Evolutionary conservation across 30 jellyfish, hydroid and myxozoan species (phyloP), one percentile per base, ranked within the genome.

Genomic region (Euphysa ruthae): DNA sequence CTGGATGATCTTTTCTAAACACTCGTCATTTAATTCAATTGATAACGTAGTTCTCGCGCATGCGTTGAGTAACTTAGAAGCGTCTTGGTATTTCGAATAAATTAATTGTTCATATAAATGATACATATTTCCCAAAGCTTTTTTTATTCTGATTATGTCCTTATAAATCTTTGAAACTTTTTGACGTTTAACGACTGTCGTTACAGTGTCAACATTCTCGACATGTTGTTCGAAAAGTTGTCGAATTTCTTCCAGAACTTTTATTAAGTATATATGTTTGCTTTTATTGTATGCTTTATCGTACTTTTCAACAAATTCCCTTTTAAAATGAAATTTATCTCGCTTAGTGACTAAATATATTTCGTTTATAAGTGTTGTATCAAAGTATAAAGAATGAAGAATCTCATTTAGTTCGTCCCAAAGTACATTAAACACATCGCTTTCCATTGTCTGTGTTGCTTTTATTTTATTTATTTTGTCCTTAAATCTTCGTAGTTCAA

Each of bases 321-420:
- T 42, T 4, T 43, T 21, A 34, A 63, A 32, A n/a, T 15, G n/a
- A 25, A 63, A 63, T 8, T 6, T 63, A 4, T 31, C 77, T 18
- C 46, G 23, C 6, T n/a, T 35, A 23, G 77, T 30, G 21, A 63
- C 28, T 25, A 21, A 46, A 34, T 30, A 34, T 33, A 63, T 18
- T 13, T 21, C 19, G 28, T 63, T 24, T 6, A 63, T 31, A 6
- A 24, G 16, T 12, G 63, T 44, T 2, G 46, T 0, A 0, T 63
- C 77, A 43, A 63, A 63, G 27, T n/a, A 42, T 6, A 63, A 63
- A 1, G 66, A 64, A 34, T 63, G 30, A 0, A 63, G 24, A 63
- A 63, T 31, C 42, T 63, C 77, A 34, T 24, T 8, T 0, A 63
- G 58, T 34, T 63, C 77, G 26, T 63, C 77, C 77, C 77, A 63